phyloP scores from a whole-genome alignment of 2,888 invertebrate species.

The Crossocerus cetratus region DNA sequence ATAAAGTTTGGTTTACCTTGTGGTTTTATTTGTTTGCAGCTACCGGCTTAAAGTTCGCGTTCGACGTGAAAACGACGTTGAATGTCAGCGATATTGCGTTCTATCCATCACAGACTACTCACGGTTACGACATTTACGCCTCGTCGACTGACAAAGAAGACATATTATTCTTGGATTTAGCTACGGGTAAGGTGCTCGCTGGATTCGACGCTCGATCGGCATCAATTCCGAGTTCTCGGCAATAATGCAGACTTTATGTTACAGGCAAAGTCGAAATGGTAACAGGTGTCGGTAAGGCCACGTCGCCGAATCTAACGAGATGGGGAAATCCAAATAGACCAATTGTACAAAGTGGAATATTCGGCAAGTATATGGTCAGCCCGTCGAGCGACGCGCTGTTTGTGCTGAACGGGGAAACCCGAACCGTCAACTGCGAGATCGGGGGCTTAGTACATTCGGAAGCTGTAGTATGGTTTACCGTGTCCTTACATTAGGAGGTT shows the following conservation, averaged over 20 bases:
- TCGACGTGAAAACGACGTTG: conserved; percentile 86
- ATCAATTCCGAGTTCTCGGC: not conserved
- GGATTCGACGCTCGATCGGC: too few relatives aligned
- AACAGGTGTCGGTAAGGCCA: conserved; percentile 83
- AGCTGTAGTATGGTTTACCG: conserved; percentile 82
- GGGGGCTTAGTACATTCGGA: conserved; percentile 83
- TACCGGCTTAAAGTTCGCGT: conserved; percentile 83
- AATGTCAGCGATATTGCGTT: conserved; percentile 86
- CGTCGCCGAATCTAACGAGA: conserved; percentile 79
- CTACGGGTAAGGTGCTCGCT: conserved; percentile 79
- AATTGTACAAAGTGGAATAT: conserved; percentile 83
- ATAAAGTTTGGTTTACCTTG: conserved; percentile 42
- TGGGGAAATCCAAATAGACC: conserved; percentile 84
- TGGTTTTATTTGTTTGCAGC: conserved; percentile 73
- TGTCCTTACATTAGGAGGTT: conserved; percentile 78
- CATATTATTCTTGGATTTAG: conserved; percentile 84
- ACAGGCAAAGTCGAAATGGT: conserved; percentile 87
- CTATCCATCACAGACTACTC: conserved; percentile 84
- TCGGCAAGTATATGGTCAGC: conserved; percentile 86
- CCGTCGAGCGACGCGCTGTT: conserved; percentile 84
- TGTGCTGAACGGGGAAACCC: conserved; percentile 84
- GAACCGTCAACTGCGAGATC: conserved; percentile 87
- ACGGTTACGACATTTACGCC: conserved; percentile 86
- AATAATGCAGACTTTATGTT: not conserved
- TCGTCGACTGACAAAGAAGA: conserved; percentile 85